Percentiles rank a stretch among this genome's conserved stretches.
Evolutionary conservation across 2,797 vertebrate genomes (phyloP).

Genomic region (Uromys caudimaculatus): DNA sequence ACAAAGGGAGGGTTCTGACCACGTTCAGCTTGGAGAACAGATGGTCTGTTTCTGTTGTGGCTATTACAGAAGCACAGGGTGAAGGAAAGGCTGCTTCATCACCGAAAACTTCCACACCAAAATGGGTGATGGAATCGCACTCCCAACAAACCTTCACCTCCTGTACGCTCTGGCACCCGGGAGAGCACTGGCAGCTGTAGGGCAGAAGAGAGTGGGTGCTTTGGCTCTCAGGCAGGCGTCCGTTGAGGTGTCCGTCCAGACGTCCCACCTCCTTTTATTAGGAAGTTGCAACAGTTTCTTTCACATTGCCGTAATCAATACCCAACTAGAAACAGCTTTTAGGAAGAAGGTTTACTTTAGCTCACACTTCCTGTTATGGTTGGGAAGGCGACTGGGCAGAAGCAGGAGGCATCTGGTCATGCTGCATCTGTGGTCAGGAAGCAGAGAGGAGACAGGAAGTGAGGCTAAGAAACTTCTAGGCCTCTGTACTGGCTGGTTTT

Average conservation of each 20-base stretch:
- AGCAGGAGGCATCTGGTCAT: neutral
- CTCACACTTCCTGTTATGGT: neutral
- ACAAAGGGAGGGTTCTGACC: neutral
- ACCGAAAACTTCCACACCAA: neutral
- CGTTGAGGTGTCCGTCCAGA: neutral
- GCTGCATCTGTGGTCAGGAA: neutral
- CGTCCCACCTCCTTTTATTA: neutral
- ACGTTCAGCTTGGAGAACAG: neutral
- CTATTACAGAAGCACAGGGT: neutral
- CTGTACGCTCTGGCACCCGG: neutral
- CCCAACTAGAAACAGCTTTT: neutral
- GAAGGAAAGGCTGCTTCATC: neutral
- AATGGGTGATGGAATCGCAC: neutral
- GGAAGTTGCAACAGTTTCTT: neutral
- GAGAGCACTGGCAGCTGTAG: neutral
- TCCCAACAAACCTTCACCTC: neutral
- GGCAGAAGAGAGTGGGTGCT: neutral
- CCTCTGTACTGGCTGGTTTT: too few relatives aligned
- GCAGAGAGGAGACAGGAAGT: neutral
- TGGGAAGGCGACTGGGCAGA: neutral
- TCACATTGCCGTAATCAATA: too few relatives aligned
- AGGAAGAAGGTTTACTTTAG: neutral
- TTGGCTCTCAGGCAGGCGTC: neutral
- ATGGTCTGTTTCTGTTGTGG: neutral
- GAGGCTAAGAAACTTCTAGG: neutral